phyloP scores from a whole-genome alignment of 1,140 invertebrate species.

The Cherax quadricarinatus region DNA sequence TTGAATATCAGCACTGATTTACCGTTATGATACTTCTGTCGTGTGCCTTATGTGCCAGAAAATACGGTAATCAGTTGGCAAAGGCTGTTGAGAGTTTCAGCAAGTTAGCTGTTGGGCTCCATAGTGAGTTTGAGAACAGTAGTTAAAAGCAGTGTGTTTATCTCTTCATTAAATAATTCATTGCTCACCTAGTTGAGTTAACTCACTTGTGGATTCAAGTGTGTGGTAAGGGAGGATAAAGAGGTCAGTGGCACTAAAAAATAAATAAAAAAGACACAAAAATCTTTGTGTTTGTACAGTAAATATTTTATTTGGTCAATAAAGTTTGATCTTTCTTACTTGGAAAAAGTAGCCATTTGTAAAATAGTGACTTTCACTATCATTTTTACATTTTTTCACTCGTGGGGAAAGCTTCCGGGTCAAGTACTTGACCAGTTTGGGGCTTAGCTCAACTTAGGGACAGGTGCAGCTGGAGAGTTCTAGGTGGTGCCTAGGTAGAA shows the following conservation, averaged over 20 bases:
- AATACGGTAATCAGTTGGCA: not conserved
- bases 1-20: no score
- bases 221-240: not conserved
- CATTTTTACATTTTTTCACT: not conserved
- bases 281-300: not conserved
- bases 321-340: not conserved
- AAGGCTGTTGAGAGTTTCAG: not conserved
- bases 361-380: slow-evolving; percentile 7
- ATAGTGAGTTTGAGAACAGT: not conserved
- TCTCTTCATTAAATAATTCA: not conserved
- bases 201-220: not conserved
- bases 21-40: no score
- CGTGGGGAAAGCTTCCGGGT: not conserved
- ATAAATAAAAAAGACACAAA: not conserved
- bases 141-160: not conserved
- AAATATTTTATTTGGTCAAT: not conserved
- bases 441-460: not conserved
- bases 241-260: not conserved
- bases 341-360: not conserved
- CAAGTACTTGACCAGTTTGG: not conserved
- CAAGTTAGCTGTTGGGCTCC: not conserved
- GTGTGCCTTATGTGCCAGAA: no score
- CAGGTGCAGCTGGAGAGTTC: not conserved
- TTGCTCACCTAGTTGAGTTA: not conserved
- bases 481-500: not conserved